Base-by-base conservation (phyloP, 2,113 vertebrate species). In the Tauraco erythrolophus region DNA sequence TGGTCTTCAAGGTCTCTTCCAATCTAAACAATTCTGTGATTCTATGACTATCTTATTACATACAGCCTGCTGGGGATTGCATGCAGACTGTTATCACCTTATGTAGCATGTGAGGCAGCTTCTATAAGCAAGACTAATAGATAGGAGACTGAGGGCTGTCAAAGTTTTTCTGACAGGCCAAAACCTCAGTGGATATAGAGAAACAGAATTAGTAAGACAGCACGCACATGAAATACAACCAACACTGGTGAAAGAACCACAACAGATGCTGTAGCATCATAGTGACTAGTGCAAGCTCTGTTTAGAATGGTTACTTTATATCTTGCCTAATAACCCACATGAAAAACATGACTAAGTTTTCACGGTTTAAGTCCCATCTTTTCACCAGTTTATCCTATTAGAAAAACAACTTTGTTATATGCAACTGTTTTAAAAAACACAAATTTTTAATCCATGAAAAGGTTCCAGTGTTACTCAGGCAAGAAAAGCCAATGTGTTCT, bases 51-150 rank as follows among this genome's bases (percentile, higher is more conserved):
- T 30, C 58, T 51, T 14, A 35, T 22, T 37, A 6, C 51, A 27
- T 11, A 17, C 30, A n/a, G 28, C 14, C 62, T 57, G 61, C 50
- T 15, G 57, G 61, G 60, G 30, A 17, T 35, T 3, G 15, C 1
- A 3, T 2, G 41, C 4, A 31, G 7, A 0, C 14, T 30, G 39
- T 7, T 22, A 1, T 16, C 30, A 48, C 57, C 66, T 50, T 46
- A 7, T 2, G 12, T 3, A 57, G 48, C 66, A 16, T 1, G 6
- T 3, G 22, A 65, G 60, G 72, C 28, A 31, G 65, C 48, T 61
- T 37, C 88, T 62, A 11, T 4, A 81, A 33, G 64, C 35, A 84
- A 58, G 25, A 28, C 56, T n/a, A 78, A 71, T 21, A 95, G 46
- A 89, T 48, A 43, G 43, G 54, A 83, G 45, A 14, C 48, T 88